Evolutionary conservation across 2,797 vertebrate species (phyloP).

Genomic region (Peromyscus aztecus): DNA sequence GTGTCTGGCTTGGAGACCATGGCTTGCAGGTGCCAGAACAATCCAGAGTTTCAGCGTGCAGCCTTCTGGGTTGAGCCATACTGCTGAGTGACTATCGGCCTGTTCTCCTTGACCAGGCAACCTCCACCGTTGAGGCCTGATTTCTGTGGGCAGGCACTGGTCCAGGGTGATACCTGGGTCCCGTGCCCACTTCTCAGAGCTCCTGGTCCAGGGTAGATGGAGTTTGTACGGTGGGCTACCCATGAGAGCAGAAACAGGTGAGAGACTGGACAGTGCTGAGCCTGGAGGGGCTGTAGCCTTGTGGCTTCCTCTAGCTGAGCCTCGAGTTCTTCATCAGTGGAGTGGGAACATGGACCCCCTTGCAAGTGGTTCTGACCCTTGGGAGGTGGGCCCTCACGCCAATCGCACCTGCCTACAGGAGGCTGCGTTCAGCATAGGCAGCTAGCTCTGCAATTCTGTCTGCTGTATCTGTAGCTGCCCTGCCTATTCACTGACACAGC

Average conservation of each 20-base stretch:
- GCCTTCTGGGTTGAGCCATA: too few species aligned
- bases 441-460: neutral
- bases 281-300: neutral
- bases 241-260: neutral
- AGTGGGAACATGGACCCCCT: neutral
- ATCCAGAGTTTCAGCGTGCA: neutral
- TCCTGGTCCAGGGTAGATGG: neutral
- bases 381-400: neutral
- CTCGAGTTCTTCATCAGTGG: neutral
- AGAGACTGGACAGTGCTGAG: neutral
- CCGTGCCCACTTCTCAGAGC: neutral
- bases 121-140: neutral
- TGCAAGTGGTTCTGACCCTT: neutral
- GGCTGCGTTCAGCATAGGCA: neutral
- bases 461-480: too few species aligned
- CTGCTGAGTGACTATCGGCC: too few species aligned
- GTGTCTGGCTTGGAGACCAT: neutral
- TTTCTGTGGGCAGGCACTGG: neutral
- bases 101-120: neutral
- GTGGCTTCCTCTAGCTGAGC: neutral
- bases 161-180: neutral
- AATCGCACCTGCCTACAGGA: neutral
- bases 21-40: neutral
- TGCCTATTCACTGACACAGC: neutral
- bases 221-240: neutral